A percentile compares a stretch with the other conserved stretches of the same genome.
Evolutionary conservation across 2,797 vertebrate genomes (phyloP).

Genomic region (Enteromius treurensis): DNA sequence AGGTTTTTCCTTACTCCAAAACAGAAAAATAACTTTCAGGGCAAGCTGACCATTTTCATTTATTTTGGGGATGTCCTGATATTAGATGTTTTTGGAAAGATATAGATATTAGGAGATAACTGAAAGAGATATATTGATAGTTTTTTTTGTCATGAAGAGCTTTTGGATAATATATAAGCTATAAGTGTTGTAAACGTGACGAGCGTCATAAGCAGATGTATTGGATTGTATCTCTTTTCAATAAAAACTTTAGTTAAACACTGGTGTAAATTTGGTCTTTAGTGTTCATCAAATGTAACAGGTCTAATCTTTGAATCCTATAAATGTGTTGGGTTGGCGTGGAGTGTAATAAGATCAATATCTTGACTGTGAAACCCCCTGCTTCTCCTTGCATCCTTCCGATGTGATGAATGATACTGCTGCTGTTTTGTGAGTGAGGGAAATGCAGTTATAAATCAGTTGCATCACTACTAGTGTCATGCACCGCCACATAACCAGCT

Average conservation of each 20-base stretch:
- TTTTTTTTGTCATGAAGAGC: too few species aligned
- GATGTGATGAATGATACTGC: conserved; percentile 21
- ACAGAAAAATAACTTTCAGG: neutral
- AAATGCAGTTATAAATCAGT: conserved; percentile 22
- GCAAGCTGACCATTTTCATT: neutral
- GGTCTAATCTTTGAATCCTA: neutral
- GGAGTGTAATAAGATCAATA: conserved; percentile 20
- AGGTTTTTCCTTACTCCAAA: neutral
- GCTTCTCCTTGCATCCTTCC: neutral
- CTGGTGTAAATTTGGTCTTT: neutral
- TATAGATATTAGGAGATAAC: neutral
- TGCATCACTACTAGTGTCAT: neutral
- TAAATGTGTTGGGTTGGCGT: neutral
- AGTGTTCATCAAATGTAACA: neutral
- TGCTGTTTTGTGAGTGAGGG: conserved; percentile 2
- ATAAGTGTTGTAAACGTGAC: too few species aligned
- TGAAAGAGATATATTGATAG: too few species aligned
- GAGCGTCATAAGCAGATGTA: too few species aligned
- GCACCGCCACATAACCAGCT: neutral
- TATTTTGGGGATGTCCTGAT: neutral
- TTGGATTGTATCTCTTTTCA: too few species aligned
- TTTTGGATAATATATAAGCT: too few species aligned
- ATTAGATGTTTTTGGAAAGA: neutral
- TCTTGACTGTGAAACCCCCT: neutral
- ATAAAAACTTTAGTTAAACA: too few species aligned